Conservation (phyloP, 2,888 invertebrate species). For the Camponotus fellah region DNA sequence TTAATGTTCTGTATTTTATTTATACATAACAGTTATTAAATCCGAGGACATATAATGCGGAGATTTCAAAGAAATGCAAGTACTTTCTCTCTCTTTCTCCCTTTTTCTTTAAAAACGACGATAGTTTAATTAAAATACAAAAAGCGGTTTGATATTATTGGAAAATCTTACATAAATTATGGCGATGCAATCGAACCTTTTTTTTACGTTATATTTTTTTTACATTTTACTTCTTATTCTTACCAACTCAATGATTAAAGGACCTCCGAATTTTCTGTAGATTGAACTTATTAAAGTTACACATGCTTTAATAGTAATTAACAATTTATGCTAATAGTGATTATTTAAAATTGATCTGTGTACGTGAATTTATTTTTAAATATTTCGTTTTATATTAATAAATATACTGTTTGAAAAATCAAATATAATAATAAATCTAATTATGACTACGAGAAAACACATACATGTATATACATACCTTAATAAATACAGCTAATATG, state of each 20-base stretch:
- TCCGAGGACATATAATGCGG: background rate
- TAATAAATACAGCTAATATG: conserved; percentile 17
- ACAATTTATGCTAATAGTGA: too few relatives aligned
- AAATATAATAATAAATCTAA: background rate
- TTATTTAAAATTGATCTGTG: background rate
- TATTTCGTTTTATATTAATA: background rate
- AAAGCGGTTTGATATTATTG: conserved; percentile 44
- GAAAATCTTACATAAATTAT: conserved; percentile 38
- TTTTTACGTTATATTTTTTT: conserved; percentile 36
- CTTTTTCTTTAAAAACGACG: background rate
- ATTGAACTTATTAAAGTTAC: too few relatives aligned
- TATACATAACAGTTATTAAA: background rate
- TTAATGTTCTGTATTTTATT: background rate
- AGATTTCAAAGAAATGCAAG: background rate
- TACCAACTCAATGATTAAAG: background rate
- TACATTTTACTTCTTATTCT: background rate
- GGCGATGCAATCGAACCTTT: conserved; percentile 9
- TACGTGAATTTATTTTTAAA: background rate
- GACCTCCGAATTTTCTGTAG: background rate
- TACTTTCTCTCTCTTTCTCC: background rate
- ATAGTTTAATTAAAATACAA: background rate
- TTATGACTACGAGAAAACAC: background rate
- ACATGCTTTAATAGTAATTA: background rate
- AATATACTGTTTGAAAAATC: background rate
- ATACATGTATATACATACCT: conserved; percentile 5